Evolutionary conservation across 1,140 invertebrate species (phyloP).

Genomic region (Antheraea mylitta): DNA sequence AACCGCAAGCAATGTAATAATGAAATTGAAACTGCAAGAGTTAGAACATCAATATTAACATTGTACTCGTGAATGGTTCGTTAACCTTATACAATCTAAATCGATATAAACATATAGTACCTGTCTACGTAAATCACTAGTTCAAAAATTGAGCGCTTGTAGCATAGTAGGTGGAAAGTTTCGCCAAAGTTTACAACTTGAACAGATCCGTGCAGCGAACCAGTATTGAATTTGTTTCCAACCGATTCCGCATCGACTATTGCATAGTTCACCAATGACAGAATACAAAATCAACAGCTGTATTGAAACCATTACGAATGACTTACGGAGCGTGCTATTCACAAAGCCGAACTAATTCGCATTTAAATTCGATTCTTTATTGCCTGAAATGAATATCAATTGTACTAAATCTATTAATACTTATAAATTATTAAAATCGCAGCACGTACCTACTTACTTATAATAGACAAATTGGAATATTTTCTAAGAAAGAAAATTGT

Average conservation of each 20-base stretch:
- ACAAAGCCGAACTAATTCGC: too few species aligned
- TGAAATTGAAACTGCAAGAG: too few species aligned
- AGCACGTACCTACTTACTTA: background rate
- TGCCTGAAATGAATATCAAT: too few species aligned
- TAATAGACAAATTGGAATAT: background rate
- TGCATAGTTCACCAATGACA: slow-evolving; percentile 46
- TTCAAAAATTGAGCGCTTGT: slow-evolving; percentile 54
- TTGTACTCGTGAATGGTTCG: too few species aligned
- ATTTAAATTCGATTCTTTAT: too few species aligned
- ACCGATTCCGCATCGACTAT: slow-evolving; percentile 32
- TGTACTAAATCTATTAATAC: too few species aligned
- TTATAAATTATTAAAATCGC: slow-evolving; percentile 13
- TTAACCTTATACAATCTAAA: background rate
- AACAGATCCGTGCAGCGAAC: slow-evolving; percentile 39
- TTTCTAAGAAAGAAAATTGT: too few species aligned
- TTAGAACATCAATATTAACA: too few species aligned
- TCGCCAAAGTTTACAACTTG: slow-evolving; percentile 50
- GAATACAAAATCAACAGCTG: slow-evolving; percentile 49
- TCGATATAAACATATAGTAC: slow-evolving; percentile 28
- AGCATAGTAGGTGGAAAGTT: slow-evolving; percentile 46
- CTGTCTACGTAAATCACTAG: slow-evolving; percentile 55
- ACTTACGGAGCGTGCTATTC: slow-evolving; percentile 9
- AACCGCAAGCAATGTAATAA: too few species aligned
- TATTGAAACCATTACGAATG: slow-evolving; percentile 35
- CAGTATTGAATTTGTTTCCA: slow-evolving; percentile 50